These are phyloP conservation scores for Aporrectodea caliginosa DNA, from an alignment of 1,140 invertebrate species.

Conservation along the genomic window DNA sequence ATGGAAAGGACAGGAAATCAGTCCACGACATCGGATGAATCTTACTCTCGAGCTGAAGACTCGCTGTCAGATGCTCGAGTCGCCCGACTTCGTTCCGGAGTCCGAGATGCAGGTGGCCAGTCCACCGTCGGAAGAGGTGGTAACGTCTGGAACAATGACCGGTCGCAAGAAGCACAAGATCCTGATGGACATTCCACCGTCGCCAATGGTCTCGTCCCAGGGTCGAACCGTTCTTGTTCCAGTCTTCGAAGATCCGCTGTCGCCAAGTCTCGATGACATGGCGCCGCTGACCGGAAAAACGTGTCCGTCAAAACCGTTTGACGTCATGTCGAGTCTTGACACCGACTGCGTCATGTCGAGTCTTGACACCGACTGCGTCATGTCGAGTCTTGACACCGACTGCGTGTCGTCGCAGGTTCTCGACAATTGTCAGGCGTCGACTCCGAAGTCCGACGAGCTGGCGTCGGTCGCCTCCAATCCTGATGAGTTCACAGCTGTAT, in stretches of 20 bases:
- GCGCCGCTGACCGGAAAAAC: background rate
- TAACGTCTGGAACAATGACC: background rate
- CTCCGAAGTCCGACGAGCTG: too few species aligned
- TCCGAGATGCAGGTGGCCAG: background rate
- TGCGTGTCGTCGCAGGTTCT: too few species aligned
- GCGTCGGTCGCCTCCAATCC: too few species aligned
- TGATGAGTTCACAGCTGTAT: too few species aligned
- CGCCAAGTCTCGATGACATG: background rate
- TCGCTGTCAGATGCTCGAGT: constrained; percentile 41
- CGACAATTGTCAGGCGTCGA: too few species aligned
- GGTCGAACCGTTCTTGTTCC: constrained; percentile 19
- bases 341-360: too few species aligned
- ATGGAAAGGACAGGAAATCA: too few species aligned
- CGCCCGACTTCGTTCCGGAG: constrained; percentile 35
- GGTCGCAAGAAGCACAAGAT: background rate
- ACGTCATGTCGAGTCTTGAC: too few species aligned
- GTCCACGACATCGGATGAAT: constrained; percentile 28
- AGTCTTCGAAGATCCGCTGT: background rate
- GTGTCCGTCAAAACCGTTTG: too few species aligned
- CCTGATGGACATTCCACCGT: constrained; percentile 11
- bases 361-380: too few species aligned
- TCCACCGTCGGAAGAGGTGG: background rate
- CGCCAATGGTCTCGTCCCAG: constrained; percentile 20
- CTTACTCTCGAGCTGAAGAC: constrained; percentile 31
- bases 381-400: too few species aligned